Evolutionary conservation across 2,888 invertebrate species (phyloP), one percentile per base, ranked within the genome.

Genomic region (Ochlodes sylvanus): DNA sequence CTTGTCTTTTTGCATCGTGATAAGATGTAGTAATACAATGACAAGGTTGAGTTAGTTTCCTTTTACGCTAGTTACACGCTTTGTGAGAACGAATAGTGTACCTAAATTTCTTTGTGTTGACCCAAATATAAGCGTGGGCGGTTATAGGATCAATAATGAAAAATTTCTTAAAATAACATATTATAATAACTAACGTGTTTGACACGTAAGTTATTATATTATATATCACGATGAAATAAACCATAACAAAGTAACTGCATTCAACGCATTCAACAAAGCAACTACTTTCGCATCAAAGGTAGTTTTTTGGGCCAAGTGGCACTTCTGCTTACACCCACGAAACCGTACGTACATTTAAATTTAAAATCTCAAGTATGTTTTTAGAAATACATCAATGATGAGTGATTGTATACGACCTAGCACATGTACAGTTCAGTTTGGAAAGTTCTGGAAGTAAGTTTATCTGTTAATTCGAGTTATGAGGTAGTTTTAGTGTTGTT

Each of bases 261-360:
- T n/a, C n/a, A n/a, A n/a, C n/a, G n/a, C n/a, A n/a, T n/a, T n/a
- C n/a, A n/a, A n/a, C n/a, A n/a, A n/a, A n/a, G n/a, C n/a, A n/a
- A n/a, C n/a, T n/a, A 66, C 60, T 60, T 52, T 41, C 32, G 42
- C 42, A 47, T 81, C 81, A 81, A 80, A 84, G 77, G 77, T 73
- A 74, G 73, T 73, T 74, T 80, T 79, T 78, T 77, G 72, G 84
- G 85, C 84, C 85, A 84, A 86, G 84, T 64, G 79, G 73, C 72
- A 50, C 50, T 50, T 50, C 50, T 47, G 15, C 15, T 47, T 47
- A 47, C 44, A 10, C 19, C 19, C 10, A 9, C 19, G 5, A 17
- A 50, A 50, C 19, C 19, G 17, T 17, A 19, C 50, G 19, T 50
- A 17, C 50, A 50, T 50, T 50, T 50, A 50, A 50, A 19, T 50